Evolutionary conservation across 2,888 invertebrate species (phyloP), one percentile per base, ranked within the genome.

Genomic region (Ichneumoninae sp.): DNA sequence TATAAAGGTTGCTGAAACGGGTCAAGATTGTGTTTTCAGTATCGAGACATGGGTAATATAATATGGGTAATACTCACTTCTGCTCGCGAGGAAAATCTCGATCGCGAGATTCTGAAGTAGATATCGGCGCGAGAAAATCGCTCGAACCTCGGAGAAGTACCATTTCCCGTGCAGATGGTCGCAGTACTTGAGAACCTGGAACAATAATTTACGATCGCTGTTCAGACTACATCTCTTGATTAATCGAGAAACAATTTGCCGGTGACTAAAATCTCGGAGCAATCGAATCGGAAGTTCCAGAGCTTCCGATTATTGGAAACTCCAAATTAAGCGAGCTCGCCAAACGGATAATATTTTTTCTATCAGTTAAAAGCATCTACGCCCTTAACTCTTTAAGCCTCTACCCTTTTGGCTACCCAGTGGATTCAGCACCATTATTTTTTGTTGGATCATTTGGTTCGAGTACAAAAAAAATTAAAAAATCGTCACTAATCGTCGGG

Each of bases 131-230:
- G 99, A 98, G 95, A 99, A 99, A 91, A 99, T 99, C 85, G 99
- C 99, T 13, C 99, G 96, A 87, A 99, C 98, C 95, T 99, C 99
- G 89, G 98, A 98, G 95, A 99, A 99, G 95, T 99, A 99, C 99
- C 99, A 99, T 95, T 99, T 98, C 85, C 99, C 99, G 94, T 99
- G 99, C 69, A 99, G 96, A 94, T 99, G 98, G 94, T 99, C 99
- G 94, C 99, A 99, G 95, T 99, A 99, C 92, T 98, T 98, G 89
- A 99, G 94, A 76, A 98, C 97, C 98, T 98, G 96, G 1, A 95
- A 95, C 91, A 93, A 89, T 90, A 91, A 89, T 79, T 84, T 0
- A 71, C 54, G 54, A 44, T 44, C 6, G 44, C 44, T 16, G n/a
- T 19, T 76, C 60, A n/a, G 36, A 71, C 52, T 10, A 10, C 3